Evolutionary conservation across 2,888 invertebrate genomes (phyloP).

Genomic region (Cenopis cana): DNA sequence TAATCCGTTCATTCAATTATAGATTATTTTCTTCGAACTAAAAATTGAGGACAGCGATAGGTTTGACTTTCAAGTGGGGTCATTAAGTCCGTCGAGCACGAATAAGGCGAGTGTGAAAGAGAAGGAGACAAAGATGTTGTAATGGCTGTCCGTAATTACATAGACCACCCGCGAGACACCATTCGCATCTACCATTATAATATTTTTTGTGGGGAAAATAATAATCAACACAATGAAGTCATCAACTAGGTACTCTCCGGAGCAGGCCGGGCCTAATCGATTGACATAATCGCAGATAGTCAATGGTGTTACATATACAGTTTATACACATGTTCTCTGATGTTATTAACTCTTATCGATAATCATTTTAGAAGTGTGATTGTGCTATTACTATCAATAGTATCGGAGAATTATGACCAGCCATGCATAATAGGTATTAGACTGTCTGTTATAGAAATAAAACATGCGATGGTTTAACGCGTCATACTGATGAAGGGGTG

Average conservation of each 20-base stretch:
- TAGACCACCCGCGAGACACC: constrained; percentile 75
- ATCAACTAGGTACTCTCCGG: constrained; percentile 59
- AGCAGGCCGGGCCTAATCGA: constrained; percentile 48
- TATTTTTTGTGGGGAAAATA: constrained; percentile 69
- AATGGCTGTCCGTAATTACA: constrained; percentile 69
- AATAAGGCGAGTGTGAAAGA: constrained; percentile 57
- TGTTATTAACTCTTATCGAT: background rate
- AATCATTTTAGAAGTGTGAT: background rate
- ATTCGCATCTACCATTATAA: constrained; percentile 63
- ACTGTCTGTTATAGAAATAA: background rate
- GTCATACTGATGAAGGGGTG: too few species aligned
- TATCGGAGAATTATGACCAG: background rate
- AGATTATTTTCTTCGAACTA: constrained; percentile 2
- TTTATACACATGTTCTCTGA: background rate
- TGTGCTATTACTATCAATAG: background rate
- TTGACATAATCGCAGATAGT: constrained; percentile 49
- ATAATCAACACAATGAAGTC: constrained; percentile 77
- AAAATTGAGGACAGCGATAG: constrained; percentile 14
- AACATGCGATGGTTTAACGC: too few species aligned
- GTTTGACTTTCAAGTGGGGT: constrained; percentile 8
- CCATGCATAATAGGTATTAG: background rate
- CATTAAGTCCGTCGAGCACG: constrained; percentile 30
- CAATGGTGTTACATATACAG: constrained; percentile 17
- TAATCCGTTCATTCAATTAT: background rate
- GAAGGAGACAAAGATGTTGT: constrained; percentile 57